Percentiles rank a stretch among this genome's conserved stretches.
Conservation (phyloP, 2,797 vertebrate species). For the Leuciscus waleckii region DNA sequence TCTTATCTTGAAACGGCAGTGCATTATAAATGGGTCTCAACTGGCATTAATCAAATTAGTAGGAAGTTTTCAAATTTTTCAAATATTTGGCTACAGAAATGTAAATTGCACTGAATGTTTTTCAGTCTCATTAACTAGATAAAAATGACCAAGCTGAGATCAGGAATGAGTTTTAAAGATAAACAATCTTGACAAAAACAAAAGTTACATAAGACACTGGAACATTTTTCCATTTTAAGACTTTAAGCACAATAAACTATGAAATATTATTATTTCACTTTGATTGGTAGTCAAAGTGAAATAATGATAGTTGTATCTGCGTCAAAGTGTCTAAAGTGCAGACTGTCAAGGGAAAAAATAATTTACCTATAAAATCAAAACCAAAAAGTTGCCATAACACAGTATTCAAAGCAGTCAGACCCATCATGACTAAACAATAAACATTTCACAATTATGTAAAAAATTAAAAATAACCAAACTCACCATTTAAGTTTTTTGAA, state of each 20-base stretch:
- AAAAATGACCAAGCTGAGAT: neutral
- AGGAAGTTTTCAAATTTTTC: neutral
- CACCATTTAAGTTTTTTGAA: slow-evolving; percentile 50
- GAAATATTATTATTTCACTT: no score
- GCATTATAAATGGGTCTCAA: neutral
- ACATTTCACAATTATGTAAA: neutral
- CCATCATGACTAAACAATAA: neutral
- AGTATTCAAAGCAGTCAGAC: neutral
- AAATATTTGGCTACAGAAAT: neutral
- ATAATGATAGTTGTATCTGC: neutral
- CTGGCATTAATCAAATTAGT: neutral
- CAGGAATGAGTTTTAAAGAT: neutral
- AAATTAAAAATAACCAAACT: slow-evolving; percentile 9
- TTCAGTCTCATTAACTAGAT: neutral
- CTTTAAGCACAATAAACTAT: no score
- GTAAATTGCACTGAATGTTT: neutral
- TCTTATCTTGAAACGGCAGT: neutral
- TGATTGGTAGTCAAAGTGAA: neutral
- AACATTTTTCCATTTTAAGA: neutral
- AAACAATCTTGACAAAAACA: neutral
- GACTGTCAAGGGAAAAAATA: neutral
- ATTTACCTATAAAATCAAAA: neutral
- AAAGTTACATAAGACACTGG: slow-evolving; percentile 12
- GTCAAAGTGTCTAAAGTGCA: neutral
- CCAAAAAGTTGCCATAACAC: neutral